These are phyloP conservation scores for Choristoneura rosaceana DNA, from an alignment of 2,888 invertebrate species.

Conservation along the genomic window DNA sequence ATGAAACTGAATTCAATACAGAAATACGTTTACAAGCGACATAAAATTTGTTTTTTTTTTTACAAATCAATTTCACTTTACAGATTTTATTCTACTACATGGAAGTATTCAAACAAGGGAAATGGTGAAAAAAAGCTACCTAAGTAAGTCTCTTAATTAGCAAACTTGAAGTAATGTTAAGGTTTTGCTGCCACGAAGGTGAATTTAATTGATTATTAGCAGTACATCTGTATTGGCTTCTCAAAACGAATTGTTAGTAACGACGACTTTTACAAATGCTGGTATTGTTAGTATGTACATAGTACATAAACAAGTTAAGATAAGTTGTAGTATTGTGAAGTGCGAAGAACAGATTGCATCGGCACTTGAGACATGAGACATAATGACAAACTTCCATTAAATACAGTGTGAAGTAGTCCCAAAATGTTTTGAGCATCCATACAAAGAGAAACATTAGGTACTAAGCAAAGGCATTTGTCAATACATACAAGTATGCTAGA, in stretches of 20 bases:
- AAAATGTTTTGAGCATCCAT: neutral
- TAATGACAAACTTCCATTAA: neutral
- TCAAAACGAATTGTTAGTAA: no score
- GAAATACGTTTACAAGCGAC: neutral
- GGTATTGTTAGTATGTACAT: neutral
- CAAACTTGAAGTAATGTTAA: no score
- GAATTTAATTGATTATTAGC: no score
- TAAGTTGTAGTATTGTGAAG: neutral
- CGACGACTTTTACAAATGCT: neutral
- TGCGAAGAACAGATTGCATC: conserved; percentile 6
- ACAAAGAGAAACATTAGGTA: neutral
- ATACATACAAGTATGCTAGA: neutral
- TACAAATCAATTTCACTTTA: no score
- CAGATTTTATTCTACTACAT: no score
- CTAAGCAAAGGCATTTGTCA: neutral
- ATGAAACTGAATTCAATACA: neutral
- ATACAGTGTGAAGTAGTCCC: neutral
- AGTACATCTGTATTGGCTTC: no score
- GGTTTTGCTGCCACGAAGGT: no score
- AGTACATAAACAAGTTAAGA: neutral
- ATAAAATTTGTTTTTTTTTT: no score
- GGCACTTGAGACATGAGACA: conserved; percentile 2
- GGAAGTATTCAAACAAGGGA: no score
- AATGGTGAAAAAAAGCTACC: no score
- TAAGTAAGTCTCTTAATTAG: no score